Evolutionary conservation across 2,797 vertebrate species (phyloP).

Genomic region (Acipenser transmontanus): DNA sequence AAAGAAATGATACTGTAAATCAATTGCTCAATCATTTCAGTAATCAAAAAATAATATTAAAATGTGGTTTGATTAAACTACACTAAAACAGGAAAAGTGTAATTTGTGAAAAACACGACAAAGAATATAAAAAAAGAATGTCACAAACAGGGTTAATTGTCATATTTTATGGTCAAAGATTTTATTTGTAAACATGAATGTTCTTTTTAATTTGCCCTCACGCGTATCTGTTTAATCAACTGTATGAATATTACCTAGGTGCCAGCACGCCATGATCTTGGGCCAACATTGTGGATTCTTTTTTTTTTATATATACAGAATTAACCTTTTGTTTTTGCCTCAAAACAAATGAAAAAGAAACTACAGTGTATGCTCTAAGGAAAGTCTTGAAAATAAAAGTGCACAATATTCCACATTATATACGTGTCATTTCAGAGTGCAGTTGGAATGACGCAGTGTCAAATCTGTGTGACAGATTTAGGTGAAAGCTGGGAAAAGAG

Average conservation of each 20-base stretch:
- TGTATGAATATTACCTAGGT: background rate
- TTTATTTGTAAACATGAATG: background rate
- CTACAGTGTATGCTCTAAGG: conserved; percentile 49
- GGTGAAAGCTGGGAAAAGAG: conserved; percentile 88
- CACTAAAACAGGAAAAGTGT: too few species aligned
- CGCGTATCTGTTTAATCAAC: background rate
- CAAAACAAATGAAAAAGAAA: conserved; percentile 7
- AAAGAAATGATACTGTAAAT: too few species aligned
- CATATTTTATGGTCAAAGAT: too few species aligned
- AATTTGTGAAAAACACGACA: background rate
- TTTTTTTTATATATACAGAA: background rate
- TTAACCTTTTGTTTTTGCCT: conserved; percentile 4
- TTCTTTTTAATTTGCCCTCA: conserved; percentile 23
- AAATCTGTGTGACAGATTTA: conserved; percentile 99
- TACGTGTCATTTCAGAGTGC: conserved; percentile 93
- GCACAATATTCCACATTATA: conserved; percentile 98
- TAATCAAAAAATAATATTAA: too few species aligned
- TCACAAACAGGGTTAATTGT: too few species aligned
- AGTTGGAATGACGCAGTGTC: conserved; percentile 86
- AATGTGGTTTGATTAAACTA: too few species aligned
- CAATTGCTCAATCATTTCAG: too few species aligned
- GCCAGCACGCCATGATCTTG: background rate
- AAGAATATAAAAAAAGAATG: background rate
- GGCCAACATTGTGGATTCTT: background rate
- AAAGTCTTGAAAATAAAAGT: conserved; percentile 84